Evolutionary conservation across 2,797 vertebrate genomes (phyloP).

Genomic region (Linurgus olivaceus): DNA sequence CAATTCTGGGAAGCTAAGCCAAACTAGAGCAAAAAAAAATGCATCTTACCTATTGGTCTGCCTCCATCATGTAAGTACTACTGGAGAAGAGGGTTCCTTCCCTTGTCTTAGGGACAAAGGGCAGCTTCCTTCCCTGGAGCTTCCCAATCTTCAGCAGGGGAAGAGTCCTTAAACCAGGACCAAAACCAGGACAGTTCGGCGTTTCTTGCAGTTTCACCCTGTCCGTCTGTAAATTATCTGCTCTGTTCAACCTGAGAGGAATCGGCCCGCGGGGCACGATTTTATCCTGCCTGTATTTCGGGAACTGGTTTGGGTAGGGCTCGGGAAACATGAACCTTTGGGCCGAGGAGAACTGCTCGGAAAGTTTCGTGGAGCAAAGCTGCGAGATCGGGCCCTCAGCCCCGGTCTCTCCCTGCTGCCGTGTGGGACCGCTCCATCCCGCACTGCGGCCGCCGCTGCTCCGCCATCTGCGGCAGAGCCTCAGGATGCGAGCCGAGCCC

Average conservation of each 20-base stretch:
- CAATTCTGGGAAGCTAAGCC: not conserved
- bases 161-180: not conserved
- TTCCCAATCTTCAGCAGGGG: not conserved
- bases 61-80: not conserved
- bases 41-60: not conserved
- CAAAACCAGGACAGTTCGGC: not conserved
- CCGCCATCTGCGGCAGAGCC: not conserved
- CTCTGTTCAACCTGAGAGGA: not conserved
- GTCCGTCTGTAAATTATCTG: not conserved
- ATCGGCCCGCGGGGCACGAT: too few species aligned
- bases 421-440: not conserved
- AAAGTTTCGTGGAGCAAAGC: not conserved
- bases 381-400: rapidly evolving
- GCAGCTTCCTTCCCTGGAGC: not conserved
- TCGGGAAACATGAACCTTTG: not conserved
- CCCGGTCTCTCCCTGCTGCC: rapidly evolving
- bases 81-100: not conserved
- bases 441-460: not conserved
- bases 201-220: not conserved
- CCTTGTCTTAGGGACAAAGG: not conserved
- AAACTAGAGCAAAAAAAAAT: not conserved
- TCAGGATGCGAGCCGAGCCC: rapidly evolving
- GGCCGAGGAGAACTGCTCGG: not conserved
- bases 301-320: not conserved
- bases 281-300: not conserved